Percentiles rank a stretch among this genome's conserved stretches.
These are phyloP conservation scores for Aurelia sp. DNA, from an alignment of 30 jellyfish, hydroid and myxozoan genomes.

Conservation along the genomic window DNA sequence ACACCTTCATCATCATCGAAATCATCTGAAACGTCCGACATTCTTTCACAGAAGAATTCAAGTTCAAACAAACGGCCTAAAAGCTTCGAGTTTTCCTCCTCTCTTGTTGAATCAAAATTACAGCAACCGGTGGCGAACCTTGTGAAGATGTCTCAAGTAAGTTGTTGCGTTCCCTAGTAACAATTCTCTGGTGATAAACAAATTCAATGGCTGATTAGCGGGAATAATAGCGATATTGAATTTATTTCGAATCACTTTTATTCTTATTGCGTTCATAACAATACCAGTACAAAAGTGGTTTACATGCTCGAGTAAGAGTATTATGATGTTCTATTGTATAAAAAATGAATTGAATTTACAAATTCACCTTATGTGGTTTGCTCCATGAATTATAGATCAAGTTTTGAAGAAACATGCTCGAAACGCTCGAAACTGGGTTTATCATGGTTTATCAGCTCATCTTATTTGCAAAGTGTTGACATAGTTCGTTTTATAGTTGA, in stretches of 20 bases:
- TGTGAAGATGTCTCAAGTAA: not conserved
- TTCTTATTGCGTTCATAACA: slow-evolving; percentile 16
- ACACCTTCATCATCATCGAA: slow-evolving; percentile 77
- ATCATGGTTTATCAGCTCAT: too few relatives aligned
- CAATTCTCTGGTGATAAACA: not conserved
- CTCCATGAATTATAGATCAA: too few relatives aligned
- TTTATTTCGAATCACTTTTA: not conserved
- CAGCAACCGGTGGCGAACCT: not conserved
- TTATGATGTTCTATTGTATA: not conserved
- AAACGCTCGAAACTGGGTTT: too few relatives aligned
- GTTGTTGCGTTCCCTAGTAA: slow-evolving; percentile 1
- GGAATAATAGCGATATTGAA: not conserved
- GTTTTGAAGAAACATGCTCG: too few relatives aligned
- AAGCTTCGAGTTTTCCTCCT: too few relatives aligned
- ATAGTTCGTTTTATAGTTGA: too few relatives aligned
- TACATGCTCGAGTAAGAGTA: slow-evolving; percentile 33
- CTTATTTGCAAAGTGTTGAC: too few relatives aligned
- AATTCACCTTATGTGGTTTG: too few relatives aligned
- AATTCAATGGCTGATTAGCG: not conserved
- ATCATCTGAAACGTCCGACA: slow-evolving; percentile 76
- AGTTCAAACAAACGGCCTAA: not conserved
- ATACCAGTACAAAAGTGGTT: not conserved
- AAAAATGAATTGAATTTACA: not conserved
- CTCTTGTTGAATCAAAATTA: too few relatives aligned
- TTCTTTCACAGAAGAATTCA: not conserved